phyloP scores from a whole-genome alignment of 2,797 vertebrate species.

The Channa striata region DNA sequence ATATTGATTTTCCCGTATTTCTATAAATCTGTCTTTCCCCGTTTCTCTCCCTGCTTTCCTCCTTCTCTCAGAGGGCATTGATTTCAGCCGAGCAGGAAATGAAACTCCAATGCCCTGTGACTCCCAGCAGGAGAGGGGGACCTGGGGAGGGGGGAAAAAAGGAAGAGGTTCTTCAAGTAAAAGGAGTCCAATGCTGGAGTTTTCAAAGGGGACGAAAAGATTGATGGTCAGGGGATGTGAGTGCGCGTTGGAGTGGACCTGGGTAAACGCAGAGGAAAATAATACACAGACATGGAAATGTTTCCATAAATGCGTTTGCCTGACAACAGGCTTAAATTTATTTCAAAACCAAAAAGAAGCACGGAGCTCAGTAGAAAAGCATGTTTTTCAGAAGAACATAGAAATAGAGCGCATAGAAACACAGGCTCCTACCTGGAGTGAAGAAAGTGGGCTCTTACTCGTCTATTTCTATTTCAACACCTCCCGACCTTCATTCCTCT shows the following conservation, averaged over 20 bases:
- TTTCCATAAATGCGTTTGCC: slow-evolving; percentile 58
- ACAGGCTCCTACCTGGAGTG: not conserved
- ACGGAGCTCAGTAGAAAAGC: not conserved
- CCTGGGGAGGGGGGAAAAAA: slow-evolving; percentile 43
- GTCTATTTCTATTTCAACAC: slow-evolving; percentile 40
- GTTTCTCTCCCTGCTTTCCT: not conserved
- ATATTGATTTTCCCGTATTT: slow-evolving; percentile 60
- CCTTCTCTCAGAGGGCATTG: slow-evolving; percentile 61
- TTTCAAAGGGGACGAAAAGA: slow-evolving; percentile 60
- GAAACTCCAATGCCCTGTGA: slow-evolving; percentile 72
- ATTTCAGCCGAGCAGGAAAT: slow-evolving; percentile 83
- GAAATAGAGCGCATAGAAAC: not conserved
- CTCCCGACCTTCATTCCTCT: slow-evolving; percentile 65
- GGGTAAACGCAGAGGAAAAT: slow-evolving; percentile 40
- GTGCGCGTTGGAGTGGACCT: slow-evolving; percentile 30
- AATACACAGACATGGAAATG: slow-evolving; percentile 48
- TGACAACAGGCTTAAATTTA: slow-evolving; percentile 57
- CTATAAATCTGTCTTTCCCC: slow-evolving; percentile 21
- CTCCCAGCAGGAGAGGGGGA: slow-evolving; percentile 67
- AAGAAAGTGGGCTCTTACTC: not conserved
- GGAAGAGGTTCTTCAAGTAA: slow-evolving; percentile 62
- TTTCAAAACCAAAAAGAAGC: slow-evolving; percentile 22
- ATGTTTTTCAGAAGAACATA: not conserved
- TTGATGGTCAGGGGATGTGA: slow-evolving; percentile 49
- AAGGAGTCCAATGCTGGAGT: slow-evolving; percentile 31